Evolutionary conservation across 2,797 vertebrate genomes (phyloP).

Genomic region (Chelmon rostratus): DNA sequence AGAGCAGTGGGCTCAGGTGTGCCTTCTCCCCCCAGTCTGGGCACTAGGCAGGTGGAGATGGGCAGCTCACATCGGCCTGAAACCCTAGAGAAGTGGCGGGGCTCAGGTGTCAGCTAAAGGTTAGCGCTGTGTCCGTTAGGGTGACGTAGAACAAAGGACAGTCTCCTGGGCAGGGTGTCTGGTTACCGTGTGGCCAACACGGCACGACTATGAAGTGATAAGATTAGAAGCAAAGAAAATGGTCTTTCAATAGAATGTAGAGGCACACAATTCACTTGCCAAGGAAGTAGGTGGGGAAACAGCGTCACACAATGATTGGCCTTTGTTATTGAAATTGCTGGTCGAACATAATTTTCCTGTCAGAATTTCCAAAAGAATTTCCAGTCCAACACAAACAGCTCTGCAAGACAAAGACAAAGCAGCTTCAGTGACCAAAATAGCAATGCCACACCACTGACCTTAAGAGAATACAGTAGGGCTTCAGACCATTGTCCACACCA

Average conservation of each 20-base stretch:
- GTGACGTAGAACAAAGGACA: slow-evolving; percentile 81
- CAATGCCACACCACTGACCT: slow-evolving; percentile 16
- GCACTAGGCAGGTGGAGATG: slow-evolving; percentile 66
- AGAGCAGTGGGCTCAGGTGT: slow-evolving; percentile 80
- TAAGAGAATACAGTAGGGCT: slow-evolving; percentile 21
- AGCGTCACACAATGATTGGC: slow-evolving; percentile 27
- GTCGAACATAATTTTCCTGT: slow-evolving; percentile 40
- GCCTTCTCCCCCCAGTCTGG: slow-evolving; percentile 67
- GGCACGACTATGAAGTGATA: slow-evolving; percentile 56
- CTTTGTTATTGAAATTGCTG: slow-evolving; percentile 47
- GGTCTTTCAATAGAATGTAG: slow-evolving; percentile 48
- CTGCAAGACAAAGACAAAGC: slow-evolving; percentile 28
- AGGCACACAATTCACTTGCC: slow-evolving; percentile 12
- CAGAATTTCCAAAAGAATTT: slow-evolving; percentile 61
- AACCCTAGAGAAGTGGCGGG: slow-evolving; percentile 75
- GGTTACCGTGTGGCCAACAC: slow-evolving; percentile 68
- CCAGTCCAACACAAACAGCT: slow-evolving; percentile 41
- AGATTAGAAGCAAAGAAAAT: slow-evolving; percentile 62
- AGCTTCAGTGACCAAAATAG: slow-evolving; percentile 43
- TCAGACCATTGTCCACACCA: slow-evolving; percentile 11
- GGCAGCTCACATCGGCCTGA: slow-evolving; percentile 78
- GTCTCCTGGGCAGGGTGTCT: slow-evolving; percentile 67
- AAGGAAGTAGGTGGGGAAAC: slow-evolving; percentile 12
- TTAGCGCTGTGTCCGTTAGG: slow-evolving; percentile 75
- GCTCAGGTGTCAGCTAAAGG: slow-evolving; percentile 82